A percentile compares a stretch with the other conserved stretches of the same genome.
Evolutionary conservation across 2,113 vertebrate species (phyloP).

Genomic region (Eurystomus gularis): DNA sequence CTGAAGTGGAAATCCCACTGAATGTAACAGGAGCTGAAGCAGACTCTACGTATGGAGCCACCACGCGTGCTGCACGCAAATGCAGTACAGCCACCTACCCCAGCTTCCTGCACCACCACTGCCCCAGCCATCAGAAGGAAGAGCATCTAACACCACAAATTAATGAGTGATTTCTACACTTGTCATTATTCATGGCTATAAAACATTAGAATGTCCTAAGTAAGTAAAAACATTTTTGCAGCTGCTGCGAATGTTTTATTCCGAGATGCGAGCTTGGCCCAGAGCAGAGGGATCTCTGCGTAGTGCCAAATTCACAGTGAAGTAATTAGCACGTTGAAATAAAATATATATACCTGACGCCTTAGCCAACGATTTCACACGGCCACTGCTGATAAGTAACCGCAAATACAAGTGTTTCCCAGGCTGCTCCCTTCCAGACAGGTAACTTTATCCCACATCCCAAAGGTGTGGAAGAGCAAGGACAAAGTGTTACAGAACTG

Average conservation of each 20-base stretch:
- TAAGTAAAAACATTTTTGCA: conserved; percentile 76
- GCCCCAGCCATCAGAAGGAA: background rate
- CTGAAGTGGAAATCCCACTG: background rate
- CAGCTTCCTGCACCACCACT: background rate
- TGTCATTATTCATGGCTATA: conserved; percentile 67
- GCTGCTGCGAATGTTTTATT: conserved; percentile 66
- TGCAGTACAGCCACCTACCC: background rate
- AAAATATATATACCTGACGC: background rate
- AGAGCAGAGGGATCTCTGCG: background rate
- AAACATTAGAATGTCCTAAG: conserved; percentile 71
- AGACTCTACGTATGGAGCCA: background rate
- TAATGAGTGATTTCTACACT: conserved; percentile 49
- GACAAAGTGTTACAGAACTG: conserved; percentile 75
- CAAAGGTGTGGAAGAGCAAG: conserved; percentile 53
- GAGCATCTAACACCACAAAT: conserved; percentile 19
- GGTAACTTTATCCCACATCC: conserved; percentile 51
- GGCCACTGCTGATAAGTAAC: background rate
- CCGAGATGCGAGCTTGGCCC: conserved; percentile 47
- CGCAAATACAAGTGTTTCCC: background rate
- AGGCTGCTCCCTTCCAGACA: background rate
- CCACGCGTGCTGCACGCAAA: background rate
- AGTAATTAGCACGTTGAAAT: conserved; percentile 53
- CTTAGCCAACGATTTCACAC: background rate
- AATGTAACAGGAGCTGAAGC: background rate
- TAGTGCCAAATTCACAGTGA: conserved; percentile 57